A percentile compares a stretch with the other conserved stretches of the same genome.
These are phyloP conservation scores for Sinocyclocheilus rhinocerous DNA, from an alignment of 2,113 vertebrate genomes.

Conservation along the genomic window DNA sequence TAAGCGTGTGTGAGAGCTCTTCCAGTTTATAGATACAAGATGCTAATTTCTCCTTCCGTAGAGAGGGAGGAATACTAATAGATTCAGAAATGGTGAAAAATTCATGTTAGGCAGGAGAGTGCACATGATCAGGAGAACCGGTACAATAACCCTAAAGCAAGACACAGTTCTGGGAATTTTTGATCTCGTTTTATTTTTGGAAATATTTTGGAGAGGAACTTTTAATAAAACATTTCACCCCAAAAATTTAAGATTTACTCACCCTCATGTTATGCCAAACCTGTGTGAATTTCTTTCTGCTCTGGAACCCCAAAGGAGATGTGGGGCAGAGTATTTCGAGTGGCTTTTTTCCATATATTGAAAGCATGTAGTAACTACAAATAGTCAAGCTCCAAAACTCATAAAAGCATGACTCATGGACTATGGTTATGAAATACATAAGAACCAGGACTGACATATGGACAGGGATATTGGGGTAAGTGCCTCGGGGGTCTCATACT, in stretches of 20 bases:
- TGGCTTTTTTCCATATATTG: not conserved
- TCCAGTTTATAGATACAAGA: conserved; percentile 38
- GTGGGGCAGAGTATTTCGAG: not conserved
- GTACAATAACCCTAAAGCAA: conserved; percentile 20
- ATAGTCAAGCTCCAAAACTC: not conserved
- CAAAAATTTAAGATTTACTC: not conserved
- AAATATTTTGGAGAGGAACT: not conserved
- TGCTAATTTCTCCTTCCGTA: conserved; percentile 43
- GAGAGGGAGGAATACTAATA: conserved; percentile 25
- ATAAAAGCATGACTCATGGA: not conserved
- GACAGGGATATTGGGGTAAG: not conserved
- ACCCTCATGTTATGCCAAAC: not conserved
- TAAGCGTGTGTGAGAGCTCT: conserved; percentile 24
- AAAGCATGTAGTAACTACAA: not conserved
- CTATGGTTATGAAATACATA: not conserved
- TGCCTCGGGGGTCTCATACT: not conserved
- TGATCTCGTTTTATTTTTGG: not conserved
- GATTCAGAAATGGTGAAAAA: not conserved
- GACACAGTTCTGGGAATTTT: not conserved
- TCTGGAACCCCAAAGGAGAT: not conserved
- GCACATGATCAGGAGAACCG: not conserved
- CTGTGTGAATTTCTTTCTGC: not conserved
- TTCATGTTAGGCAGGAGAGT: not conserved
- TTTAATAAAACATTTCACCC: not conserved
- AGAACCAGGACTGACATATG: not conserved